Conservation (phyloP, 2,888 invertebrate species). For the Aquatica leii region DNA sequence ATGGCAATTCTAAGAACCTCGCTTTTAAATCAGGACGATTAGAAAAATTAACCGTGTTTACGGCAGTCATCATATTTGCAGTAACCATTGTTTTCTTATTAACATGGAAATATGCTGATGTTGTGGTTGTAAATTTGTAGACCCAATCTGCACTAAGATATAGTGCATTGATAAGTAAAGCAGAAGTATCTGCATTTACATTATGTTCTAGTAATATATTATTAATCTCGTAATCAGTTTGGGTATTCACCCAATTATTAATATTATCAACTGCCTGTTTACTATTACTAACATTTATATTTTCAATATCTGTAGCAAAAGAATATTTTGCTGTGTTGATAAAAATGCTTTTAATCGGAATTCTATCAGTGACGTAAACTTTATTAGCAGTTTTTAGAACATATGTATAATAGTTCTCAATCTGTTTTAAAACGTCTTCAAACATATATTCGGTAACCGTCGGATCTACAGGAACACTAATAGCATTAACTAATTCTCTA, state of each 20-base stretch:
- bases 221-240: constrained; percentile 54
- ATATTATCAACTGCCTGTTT: constrained; percentile 46
- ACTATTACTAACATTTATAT: constrained; percentile 45
- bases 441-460: too few species aligned
- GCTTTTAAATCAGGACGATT: constrained; percentile 47
- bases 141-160: constrained; percentile 54
- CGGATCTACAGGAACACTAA: constrained; percentile 31
- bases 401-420: too few species aligned
- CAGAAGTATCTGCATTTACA: constrained; percentile 42
- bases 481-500: constrained; percentile 40
- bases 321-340: constrained; percentile 66
- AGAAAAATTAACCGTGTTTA: constrained; percentile 47
- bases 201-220: constrained; percentile 45
- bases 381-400: constrained; percentile 60
- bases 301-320: constrained; percentile 69
- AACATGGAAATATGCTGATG: constrained; percentile 31
- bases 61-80: constrained; percentile 51
- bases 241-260: constrained; percentile 55
- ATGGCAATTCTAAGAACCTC: constrained; percentile 51
- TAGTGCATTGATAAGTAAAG: constrained; percentile 55
- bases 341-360: constrained; percentile 65
- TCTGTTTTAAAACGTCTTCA: too few species aligned
- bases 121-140: constrained; percentile 25
- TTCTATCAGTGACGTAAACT: constrained; percentile 68
- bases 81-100: constrained; percentile 33